These are phyloP conservation scores for Timandra comae DNA, from an alignment of 2,888 invertebrate species.

Conservation along the genomic window DNA sequence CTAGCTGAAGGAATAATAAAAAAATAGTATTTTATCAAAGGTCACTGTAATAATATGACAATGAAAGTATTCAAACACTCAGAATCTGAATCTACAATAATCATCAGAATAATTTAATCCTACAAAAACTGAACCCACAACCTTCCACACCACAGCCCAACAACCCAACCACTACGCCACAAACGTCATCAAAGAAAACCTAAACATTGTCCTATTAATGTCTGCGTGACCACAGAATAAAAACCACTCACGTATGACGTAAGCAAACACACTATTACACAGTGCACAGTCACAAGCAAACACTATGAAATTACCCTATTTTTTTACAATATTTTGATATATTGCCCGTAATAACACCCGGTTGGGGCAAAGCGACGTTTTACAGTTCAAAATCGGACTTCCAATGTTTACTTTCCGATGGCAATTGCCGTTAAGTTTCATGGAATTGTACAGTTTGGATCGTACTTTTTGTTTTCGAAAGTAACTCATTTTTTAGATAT, in stretches of 20 bases:
- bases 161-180: too few species aligned
- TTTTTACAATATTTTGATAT: slow-evolving; percentile 70
- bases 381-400: slow-evolving; percentile 61
- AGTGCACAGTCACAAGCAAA: slow-evolving; percentile 18
- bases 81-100: too few species aligned
- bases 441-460: slow-evolving; percentile 14
- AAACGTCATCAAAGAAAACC: not conserved
- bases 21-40: too few species aligned
- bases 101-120: too few species aligned
- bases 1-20: too few species aligned
- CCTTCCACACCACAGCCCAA: too few species aligned
- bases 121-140: too few species aligned
- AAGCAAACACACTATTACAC: slow-evolving; percentile 16
- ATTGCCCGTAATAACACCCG: slow-evolving; percentile 66
- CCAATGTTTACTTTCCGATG: slow-evolving; percentile 44
- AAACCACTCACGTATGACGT: slow-evolving; percentile 3
- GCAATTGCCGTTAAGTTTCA: slow-evolving; percentile 45
- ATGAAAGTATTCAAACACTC: too few species aligned
- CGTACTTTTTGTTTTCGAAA: slow-evolving; percentile 28
- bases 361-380: slow-evolving; percentile 38
- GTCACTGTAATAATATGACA: too few species aligned
- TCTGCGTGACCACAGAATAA: not conserved
- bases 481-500: not conserved
- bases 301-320: slow-evolving; percentile 60
- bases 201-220: not conserved